These are phyloP conservation scores for Drosophila serrata DNA, from an alignment of 1,140 invertebrate species.

Conservation along the genomic window DNA sequence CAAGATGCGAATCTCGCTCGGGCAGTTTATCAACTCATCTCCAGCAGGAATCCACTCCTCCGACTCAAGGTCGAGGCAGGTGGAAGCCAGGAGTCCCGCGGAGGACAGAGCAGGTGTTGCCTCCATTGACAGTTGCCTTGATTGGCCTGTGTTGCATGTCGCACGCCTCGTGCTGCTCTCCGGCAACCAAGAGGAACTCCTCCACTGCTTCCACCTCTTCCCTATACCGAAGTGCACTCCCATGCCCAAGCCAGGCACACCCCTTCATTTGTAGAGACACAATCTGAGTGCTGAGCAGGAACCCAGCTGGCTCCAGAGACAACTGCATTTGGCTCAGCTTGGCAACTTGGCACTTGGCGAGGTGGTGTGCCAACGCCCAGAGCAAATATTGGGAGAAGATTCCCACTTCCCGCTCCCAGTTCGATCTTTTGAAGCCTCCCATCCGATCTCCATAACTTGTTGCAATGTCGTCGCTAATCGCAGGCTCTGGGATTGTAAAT, in stretches of 20 bases:
- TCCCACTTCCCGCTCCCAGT: conserved; percentile 7
- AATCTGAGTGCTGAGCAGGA: conserved; percentile 15
- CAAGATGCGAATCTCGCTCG: conserved; percentile 28
- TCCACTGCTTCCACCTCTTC: conserved; percentile 14
- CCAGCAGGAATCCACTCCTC: conserved; percentile 11
- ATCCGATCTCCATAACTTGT: conserved; percentile 55
- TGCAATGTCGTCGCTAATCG: conserved; percentile 63
- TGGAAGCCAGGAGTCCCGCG: conserved; percentile 11
- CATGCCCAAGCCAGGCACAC: conserved; percentile 46
- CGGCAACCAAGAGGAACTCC: conserved; percentile 1
- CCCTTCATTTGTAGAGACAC: conserved; percentile 40
- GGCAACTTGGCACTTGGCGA: conserved; percentile 22
- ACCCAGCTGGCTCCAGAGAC: conserved; percentile 49
- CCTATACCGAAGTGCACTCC: not conserved
- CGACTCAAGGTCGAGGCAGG: conserved; percentile 59
- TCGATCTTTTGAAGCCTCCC: conserved; percentile 15
- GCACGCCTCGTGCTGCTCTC: conserved; percentile 50
- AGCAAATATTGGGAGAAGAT: conserved; percentile 59
- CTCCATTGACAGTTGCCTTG: conserved; percentile 74
- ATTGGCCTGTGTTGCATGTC: conserved; percentile 73
- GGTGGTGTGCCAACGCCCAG: conserved; percentile 59
- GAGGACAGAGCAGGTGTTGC: conserved; percentile 66
- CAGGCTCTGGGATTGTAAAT: conserved; percentile 62
- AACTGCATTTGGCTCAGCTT: conserved; percentile 62
- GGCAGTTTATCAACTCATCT: conserved; percentile 25